Evolutionary conservation across 1,140 invertebrate genomes (phyloP).

Genomic region (Charaxes varanes): DNA sequence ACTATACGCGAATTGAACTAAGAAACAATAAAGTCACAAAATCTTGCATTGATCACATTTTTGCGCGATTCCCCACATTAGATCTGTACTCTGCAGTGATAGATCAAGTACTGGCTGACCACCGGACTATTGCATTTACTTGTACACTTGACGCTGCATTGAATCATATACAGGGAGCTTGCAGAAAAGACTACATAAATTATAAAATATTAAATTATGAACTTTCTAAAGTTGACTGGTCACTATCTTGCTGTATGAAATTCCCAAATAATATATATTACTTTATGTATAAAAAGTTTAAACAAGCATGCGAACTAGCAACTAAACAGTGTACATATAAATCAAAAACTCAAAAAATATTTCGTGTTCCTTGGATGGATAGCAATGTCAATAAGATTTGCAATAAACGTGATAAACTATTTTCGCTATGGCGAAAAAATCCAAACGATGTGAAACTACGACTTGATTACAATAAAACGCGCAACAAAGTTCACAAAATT

Average conservation of each 20-base stretch:
- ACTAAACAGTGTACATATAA: too few species aligned
- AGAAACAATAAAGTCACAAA: conserved; percentile 26
- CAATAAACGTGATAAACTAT: conserved; percentile 24
- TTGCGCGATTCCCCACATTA: conserved; percentile 29
- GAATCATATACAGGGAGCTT: conserved; percentile 24
- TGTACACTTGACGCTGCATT: conserved; percentile 10
- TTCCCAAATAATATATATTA: too few species aligned
- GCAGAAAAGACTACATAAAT: conserved; percentile 18
- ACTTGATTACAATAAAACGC: conserved; percentile 28
- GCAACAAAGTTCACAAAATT: conserved; percentile 30
- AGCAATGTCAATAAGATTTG: conserved; percentile 17
- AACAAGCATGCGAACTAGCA: too few species aligned
- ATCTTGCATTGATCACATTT: conserved; percentile 34
- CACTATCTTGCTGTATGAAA: conserved; percentile 3
- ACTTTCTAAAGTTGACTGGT: conserved; percentile 22
- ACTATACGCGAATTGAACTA: conserved; percentile 31
- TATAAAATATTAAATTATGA: conserved; percentile 20
- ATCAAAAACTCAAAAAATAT: too few species aligned
- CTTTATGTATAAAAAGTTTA: too few species aligned
- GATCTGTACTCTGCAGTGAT: conserved; percentile 29
- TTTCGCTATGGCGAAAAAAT: conserved; percentile 24
- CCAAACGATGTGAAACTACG: conserved; percentile 14
- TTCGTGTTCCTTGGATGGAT: conserved; percentile 24
- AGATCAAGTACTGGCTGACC: conserved; percentile 32
- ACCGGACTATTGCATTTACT: conserved; percentile 21